These are phyloP conservation scores for Adineta ricciae DNA, from an alignment of 2,888 invertebrate species.

Conservation along the genomic window DNA sequence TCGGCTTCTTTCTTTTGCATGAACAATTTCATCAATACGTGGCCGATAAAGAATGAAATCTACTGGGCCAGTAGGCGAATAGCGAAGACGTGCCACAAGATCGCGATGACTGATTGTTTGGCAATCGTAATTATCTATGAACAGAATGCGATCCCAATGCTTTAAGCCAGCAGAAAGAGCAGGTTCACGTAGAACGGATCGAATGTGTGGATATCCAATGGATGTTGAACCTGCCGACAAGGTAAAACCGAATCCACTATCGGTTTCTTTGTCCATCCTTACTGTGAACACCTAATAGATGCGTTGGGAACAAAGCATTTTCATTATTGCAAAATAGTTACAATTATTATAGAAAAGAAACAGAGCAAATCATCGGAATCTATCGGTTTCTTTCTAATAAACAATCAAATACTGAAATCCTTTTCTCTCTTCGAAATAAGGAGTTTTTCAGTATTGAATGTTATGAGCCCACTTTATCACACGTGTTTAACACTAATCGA, in stretches of 20 bases:
- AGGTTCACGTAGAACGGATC: background rate
- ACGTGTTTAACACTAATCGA: background rate
- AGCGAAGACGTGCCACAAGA: slow-evolving; percentile 3
- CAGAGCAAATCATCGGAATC: background rate
- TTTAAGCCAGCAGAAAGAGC: slow-evolving; percentile 13
- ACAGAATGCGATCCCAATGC: slow-evolving; percentile 14
- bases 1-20: background rate
- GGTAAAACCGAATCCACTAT: slow-evolving; percentile 8
- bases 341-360: background rate
- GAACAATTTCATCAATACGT: slow-evolving; percentile 10
- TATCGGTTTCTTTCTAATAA: background rate
- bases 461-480: background rate
- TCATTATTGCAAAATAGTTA: background rate
- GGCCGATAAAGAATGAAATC: slow-evolving; percentile 5
- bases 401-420: background rate
- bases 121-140: background rate
- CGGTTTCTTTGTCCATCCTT: background rate
- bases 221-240: slow-evolving; percentile 2
- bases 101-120: slow-evolving; percentile 2
- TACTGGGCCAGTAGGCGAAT: background rate
- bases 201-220: slow-evolving; percentile 5
- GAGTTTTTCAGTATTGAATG: background rate
- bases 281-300: background rate
- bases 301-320: background rate
- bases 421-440: background rate